Evolutionary conservation across 2,888 invertebrate genomes (phyloP).

Genomic region (Muschampia plurimacula): DNA sequence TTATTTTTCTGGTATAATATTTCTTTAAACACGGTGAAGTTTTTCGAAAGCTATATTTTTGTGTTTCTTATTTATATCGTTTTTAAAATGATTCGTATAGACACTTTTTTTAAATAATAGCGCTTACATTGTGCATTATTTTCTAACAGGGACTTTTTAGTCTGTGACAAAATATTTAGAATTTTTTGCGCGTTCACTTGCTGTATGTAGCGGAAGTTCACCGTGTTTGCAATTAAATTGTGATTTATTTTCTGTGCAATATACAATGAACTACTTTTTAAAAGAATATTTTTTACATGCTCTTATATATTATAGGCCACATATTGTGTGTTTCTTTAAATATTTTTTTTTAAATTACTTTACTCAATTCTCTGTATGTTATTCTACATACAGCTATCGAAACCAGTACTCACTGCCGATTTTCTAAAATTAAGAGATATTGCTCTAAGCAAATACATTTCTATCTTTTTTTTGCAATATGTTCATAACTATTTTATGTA

Average conservation of each 20-base stretch:
- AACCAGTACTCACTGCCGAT: slow-evolving; percentile 82
- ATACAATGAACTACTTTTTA: slow-evolving; percentile 13
- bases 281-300: slow-evolving; percentile 2
- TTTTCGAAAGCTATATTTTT: neutral
- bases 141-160: no score
- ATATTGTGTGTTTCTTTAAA: neutral
- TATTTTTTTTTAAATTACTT: neutral
- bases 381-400: slow-evolving; percentile 51
- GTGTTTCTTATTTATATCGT: neutral
- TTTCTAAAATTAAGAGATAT: slow-evolving; percentile 53
- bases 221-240: slow-evolving; percentile 18
- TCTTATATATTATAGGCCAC: slow-evolving; percentile 29
- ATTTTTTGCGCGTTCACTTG: neutral
- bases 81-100: neutral
- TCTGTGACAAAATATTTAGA: neutral
- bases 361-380: slow-evolving; percentile 43
- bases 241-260: slow-evolving; percentile 35
- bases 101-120: no score
- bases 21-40: slow-evolving; percentile 2
- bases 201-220: neutral
- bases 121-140: no score
- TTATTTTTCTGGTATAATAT: neutral
- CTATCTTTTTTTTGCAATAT: slow-evolving; percentile 64
- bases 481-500: slow-evolving; percentile 54
- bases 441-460: slow-evolving; percentile 67